Base-by-base conservation (phyloP, 1,140 invertebrate species). In the Diachasmimorpha longicaudata region DNA sequence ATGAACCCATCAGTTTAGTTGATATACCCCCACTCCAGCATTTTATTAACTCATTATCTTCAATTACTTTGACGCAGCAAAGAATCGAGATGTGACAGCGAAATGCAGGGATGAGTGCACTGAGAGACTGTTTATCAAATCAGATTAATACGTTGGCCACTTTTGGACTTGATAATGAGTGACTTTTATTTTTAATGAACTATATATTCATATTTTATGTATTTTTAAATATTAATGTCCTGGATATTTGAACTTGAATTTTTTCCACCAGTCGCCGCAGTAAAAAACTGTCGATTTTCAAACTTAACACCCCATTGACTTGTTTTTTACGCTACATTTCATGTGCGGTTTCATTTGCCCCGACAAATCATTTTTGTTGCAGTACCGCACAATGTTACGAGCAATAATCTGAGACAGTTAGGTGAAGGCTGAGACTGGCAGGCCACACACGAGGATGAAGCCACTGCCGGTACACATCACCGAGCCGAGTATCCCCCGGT, bases 361-460 rank as follows among this genome's bases (percentile, higher is more conserved):
- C 16, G 6, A 16, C 5, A n/a, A 52, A 52, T 52, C 0, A 6
- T 52, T 63, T 63, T 63, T 63, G 23, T 25, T 63, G 23, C 58
- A 25, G 11, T 63, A 31, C 23, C 23, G 23, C 58, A 63, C 23
- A 14, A 63, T 63, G 23, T 63, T 63, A 63, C 23, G 21, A 11
- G 5, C 21, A 25, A 63, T 63, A 13, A 55, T 55, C 8, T 63
- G 23, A 25, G 23, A 31, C 58, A 63, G 23, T 63, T 63, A 23
- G 25, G 42, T 44, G 23, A 55, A 74, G 73, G 66, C n/a, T 23
- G 39, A 44, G 9, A n/a, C 9, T 37, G n/a, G 67, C 66, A 52
- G 73, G 36, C 73, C 73, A 52, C 73, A 74, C 73, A 74, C 37
- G 73, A 69, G 67, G 73, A 74, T 66, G 44, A 74, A 69, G 31